Base-by-base conservation (phyloP, 2,113 vertebrate genomes). In the Psilopsiagon aurifrons region DNA sequence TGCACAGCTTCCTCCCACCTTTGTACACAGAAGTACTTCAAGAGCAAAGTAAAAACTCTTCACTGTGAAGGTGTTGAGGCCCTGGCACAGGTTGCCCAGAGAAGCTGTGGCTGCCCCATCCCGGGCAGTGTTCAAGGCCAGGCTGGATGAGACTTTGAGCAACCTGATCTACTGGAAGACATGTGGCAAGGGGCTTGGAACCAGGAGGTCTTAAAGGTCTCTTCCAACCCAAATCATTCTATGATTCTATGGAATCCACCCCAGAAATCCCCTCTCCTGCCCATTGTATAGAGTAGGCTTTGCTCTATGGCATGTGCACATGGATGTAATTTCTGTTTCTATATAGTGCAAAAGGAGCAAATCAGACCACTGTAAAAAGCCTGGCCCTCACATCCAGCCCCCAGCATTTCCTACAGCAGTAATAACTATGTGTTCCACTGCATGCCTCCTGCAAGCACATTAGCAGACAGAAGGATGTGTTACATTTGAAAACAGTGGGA, bases 401-500 rank as follows among this genome's bases (percentile, higher is more conserved):
- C 20, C 47, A 49, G 25, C 3, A 14, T 43, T 80, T 85, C 49
- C 54, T 31, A 4, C 1, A 5, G 43, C 10, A 2, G 29, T 33
- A 73, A 28, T 68, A 83, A 49, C n/a, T 13, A 1, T 0, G 0
- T 41, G 17, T 70, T 70, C 74, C 41, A 35, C 23, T 0, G 0
- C 13, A 3, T 0, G 0, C 9, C 59, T 73, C 62, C 63, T 2
- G 4, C 51, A 66, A 55, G 39, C 6, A 3, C 1, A 0, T 33
- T 20, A 23, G 63, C 63, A 75, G 71, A 37, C 24, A 70, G n/a
- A 43, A 69, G 55, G 51, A 63, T 22, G 7, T 13, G 8, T 39
- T 35, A 33, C 0, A 1, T 27, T 17, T 25, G 11, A 57, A 51
- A 39, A 28, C 18, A 62, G 75, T 20, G 54, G 28, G 63, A 68